Evolutionary conservation across 2,113 vertebrate genomes (phyloP), one percentile per base, ranked within the genome.

Genomic region (Vicugna pacos): DNA sequence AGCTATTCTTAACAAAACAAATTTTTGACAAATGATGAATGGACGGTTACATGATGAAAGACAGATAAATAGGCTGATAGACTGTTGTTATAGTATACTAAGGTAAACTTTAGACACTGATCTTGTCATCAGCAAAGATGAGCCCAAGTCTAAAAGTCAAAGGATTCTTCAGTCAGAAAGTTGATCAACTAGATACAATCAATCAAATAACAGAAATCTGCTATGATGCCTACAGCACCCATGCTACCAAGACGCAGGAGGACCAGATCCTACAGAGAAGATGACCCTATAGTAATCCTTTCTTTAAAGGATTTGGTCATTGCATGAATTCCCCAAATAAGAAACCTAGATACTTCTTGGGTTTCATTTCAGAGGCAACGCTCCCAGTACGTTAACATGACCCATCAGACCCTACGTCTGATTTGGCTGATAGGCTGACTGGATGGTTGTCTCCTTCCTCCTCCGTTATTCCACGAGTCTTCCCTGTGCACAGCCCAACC

Each of bases 141-240:
- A 94, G 17, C 65, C 50, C 79, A 56, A 64, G 30, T 54, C 73
- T 79, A 83, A 93, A 94, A 93, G 35, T 79, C 20, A 70, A 58
- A 60, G 38, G 19, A 76, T 77, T 52, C n/a, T 54, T 70, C 32
- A 5, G 50, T 30, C 75, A 79, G 24, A 92, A 65, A 75, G 62
- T n/a, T 32, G 22, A 76, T 75, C 81, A 85, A 80, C 54, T 81
- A 28, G 12, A 52, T 91, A 26, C 10, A 67, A 54, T 69, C 30
- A 90, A 58, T 42, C 62, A 77, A 54, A 58, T 60, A 81, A 89
- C 8, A 72, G 46, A 86, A 84, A 83, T n/a, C 60, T 73, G 42
- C 16, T 75, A 24, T 69, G 20, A 60, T 64, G n/a, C 65, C 62
- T 26, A 42, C 1, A 56, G 7, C 3, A 35, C 24, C 17, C 54